These are phyloP conservation scores for Harpagoxenus sublaevis DNA, from an alignment of 2,888 invertebrate genomes.

Conservation along the genomic window DNA sequence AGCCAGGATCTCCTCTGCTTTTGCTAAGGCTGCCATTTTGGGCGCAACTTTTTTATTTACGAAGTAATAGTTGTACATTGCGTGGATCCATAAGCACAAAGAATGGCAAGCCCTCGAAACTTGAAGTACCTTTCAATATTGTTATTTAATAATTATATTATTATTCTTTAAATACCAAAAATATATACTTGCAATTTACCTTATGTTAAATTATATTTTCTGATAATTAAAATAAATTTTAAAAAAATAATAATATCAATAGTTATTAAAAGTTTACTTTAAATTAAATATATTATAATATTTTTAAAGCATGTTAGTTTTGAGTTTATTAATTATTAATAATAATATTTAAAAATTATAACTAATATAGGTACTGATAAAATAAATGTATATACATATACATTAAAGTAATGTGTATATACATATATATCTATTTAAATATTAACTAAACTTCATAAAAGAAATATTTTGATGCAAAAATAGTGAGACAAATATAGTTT, in stretches of 20 bases:
- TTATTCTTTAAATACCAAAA: not conserved
- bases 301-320: not conserved
- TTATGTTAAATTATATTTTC: not conserved
- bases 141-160: not conserved
- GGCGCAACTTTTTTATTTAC: slow-evolving; percentile 94
- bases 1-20: slow-evolving; percentile 90
- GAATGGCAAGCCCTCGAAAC: slow-evolving; percentile 94
- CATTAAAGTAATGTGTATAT: not conserved
- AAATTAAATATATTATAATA: not conserved
- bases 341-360: not conserved
- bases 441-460: not conserved
- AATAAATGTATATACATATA: not conserved
- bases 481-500: not conserved
- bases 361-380: not conserved
- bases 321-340: not conserved
- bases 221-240: not conserved
- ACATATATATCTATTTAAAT: not conserved
- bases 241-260: not conserved
- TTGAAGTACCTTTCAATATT: slow-evolving; percentile 83
- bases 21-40: slow-evolving; percentile 93
- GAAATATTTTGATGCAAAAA: not conserved
- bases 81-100: slow-evolving; percentile 96
- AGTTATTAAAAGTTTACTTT: slow-evolving; percentile 19
- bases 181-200: not conserved
- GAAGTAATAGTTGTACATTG: slow-evolving; percentile 97